A percentile compares a stretch with the other conserved stretches of the same genome.
These are phyloP conservation scores for Spialia ferax DNA, from an alignment of 2,888 invertebrate species.

Conservation along the genomic window DNA sequence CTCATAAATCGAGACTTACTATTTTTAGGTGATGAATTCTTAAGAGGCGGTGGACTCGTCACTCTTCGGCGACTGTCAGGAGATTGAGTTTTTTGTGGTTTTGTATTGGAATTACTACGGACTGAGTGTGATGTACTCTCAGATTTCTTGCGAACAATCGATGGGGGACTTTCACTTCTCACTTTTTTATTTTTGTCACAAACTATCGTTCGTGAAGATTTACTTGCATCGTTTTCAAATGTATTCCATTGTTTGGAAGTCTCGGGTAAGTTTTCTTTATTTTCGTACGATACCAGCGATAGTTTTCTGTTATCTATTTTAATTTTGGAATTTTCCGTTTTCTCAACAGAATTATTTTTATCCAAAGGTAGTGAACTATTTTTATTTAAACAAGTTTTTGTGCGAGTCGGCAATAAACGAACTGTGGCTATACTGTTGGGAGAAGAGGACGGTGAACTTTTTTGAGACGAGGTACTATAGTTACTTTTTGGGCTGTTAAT, in stretches of 20 bases:
- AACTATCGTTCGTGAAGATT: slow-evolving; percentile 49
- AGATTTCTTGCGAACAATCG: slow-evolving; percentile 16
- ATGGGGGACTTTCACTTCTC: slow-evolving; percentile 51
- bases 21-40: slow-evolving; percentile 7
- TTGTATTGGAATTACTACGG: slow-evolving; percentile 18
- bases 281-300: slow-evolving; percentile 45
- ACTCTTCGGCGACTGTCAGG: neutral
- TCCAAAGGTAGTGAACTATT: slow-evolving; percentile 57
- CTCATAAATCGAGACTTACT: neutral
- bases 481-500: slow-evolving; percentile 47
- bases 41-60: slow-evolving; percentile 1
- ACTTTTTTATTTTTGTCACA: slow-evolving; percentile 56
- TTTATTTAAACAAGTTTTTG: slow-evolving; percentile 52
- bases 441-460: slow-evolving; percentile 73
- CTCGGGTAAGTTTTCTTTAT: slow-evolving; percentile 72
- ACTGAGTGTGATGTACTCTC: neutral
- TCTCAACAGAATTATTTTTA: slow-evolving; percentile 53
- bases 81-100: slow-evolving; percentile 17
- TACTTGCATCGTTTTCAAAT: slow-evolving; percentile 34
- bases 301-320: slow-evolving; percentile 55
- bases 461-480: slow-evolving; percentile 55
- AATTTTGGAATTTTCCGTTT: slow-evolving; percentile 52
- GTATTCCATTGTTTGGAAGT: slow-evolving; percentile 51
- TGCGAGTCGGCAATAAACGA: slow-evolving; percentile 53
- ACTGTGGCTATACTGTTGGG: slow-evolving; percentile 72